phyloP scores from a whole-genome alignment of 2,113 vertebrate genomes.

The Pungitius pungitius region DNA sequence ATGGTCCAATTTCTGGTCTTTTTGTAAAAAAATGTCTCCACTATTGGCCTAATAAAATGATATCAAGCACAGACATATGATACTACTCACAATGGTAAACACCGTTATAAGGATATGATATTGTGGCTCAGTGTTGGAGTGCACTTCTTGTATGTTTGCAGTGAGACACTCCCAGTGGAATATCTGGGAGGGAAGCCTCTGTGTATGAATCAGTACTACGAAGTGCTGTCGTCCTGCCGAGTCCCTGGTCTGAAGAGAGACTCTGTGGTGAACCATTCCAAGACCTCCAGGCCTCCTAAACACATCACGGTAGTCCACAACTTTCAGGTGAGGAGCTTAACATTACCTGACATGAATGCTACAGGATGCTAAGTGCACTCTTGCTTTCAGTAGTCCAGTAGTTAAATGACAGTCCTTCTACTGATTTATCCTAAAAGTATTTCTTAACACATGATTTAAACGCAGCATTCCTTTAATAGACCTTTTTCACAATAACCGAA shows the following conservation, averaged over 20 bases:
- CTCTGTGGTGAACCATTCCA: constrained; percentile 86
- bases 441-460: no score
- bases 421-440: neutral
- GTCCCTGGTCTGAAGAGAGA: constrained; percentile 90
- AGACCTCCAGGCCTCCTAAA: constrained; percentile 83
- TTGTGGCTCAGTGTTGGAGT: neutral
- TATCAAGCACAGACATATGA: neutral
- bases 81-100: no score
- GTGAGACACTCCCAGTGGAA: constrained; percentile 91
- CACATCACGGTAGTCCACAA: constrained; percentile 95
- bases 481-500: no score
- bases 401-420: no score
- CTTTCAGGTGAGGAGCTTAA: constrained; percentile 84
- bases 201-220: constrained; percentile 98
- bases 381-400: neutral
- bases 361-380: neutral
- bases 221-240: constrained; percentile 94
- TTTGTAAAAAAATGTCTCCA: neutral
- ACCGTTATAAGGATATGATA: neutral
- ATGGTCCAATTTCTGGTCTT: no score
- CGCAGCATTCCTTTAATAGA: neutral
- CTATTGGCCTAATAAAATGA: neutral
- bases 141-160: constrained; percentile 58
- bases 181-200: constrained; percentile 87
- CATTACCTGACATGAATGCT: neutral